Percentiles rank a stretch among this genome's conserved stretches.
Conservation (phyloP, 1,140 invertebrate genomes). For the Dreissena polymorpha region DNA sequence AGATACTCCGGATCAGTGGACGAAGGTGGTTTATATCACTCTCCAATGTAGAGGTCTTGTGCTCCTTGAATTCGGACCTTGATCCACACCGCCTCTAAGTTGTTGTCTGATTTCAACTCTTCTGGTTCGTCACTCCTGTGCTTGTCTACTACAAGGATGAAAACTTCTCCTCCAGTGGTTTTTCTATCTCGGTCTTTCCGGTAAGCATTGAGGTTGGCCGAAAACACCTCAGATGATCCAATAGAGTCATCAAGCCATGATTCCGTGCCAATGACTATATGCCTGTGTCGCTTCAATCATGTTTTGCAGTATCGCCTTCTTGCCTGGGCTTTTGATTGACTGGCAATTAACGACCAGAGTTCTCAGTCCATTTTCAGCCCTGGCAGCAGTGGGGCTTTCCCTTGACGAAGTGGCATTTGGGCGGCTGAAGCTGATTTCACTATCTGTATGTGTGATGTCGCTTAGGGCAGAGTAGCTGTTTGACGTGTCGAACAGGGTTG, state of each 20-base stretch:
- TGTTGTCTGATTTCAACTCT: slow-evolving; percentile 14
- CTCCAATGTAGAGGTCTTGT: slow-evolving; percentile 40
- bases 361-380: slow-evolving; percentile 4
- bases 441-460: neutral
- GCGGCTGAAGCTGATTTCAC: slow-evolving; percentile 31
- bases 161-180: slow-evolving; percentile 36
- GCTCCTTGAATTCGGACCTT: slow-evolving; percentile 25
- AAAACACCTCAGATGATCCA: slow-evolving; percentile 17
- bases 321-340: slow-evolving; percentile 10
- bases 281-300: slow-evolving; percentile 21
- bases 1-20: slow-evolving; percentile 1
- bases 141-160: slow-evolving; percentile 26
- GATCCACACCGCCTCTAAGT: slow-evolving; percentile 19
- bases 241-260: slow-evolving; percentile 30
- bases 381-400: neutral
- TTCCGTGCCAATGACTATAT: slow-evolving; percentile 27
- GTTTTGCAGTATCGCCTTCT: slow-evolving; percentile 6
- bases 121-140: slow-evolving; percentile 26
- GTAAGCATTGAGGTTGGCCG: slow-evolving; percentile 13
- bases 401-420: slow-evolving; percentile 34
- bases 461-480: slow-evolving; percentile 6
- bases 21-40: slow-evolving; percentile 34
- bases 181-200: neutral
- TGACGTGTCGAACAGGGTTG: slow-evolving; percentile 12
- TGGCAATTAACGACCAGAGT: slow-evolving; percentile 19